Percentiles rank a stretch among this genome's conserved stretches.
These are phyloP conservation scores for Megalurothrips usitatus DNA, from an alignment of 2,888 invertebrate species.

Conservation along the genomic window DNA sequence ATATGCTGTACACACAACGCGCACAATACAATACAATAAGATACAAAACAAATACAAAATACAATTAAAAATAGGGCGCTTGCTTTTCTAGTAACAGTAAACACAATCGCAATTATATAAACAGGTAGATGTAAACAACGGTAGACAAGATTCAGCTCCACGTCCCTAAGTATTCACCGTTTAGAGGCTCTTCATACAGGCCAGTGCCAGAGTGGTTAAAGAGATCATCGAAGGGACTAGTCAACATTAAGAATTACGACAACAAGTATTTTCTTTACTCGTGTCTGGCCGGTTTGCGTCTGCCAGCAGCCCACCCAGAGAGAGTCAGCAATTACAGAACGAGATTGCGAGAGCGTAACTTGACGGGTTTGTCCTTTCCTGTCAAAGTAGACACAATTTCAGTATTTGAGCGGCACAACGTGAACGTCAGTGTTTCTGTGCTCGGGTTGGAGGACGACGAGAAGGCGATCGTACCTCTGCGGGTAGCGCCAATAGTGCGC, in stretches of 20 bases:
- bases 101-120: too few relatives aligned
- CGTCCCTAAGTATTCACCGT: background rate
- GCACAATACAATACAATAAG: too few relatives aligned
- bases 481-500: background rate
- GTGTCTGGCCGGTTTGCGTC: background rate
- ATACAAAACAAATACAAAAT: too few relatives aligned
- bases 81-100: too few relatives aligned
- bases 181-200: background rate
- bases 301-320: background rate
- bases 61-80: too few relatives aligned
- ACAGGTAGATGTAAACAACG: too few relatives aligned
- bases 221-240: background rate
- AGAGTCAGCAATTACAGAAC: background rate
- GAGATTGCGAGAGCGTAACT: background rate
- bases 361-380: background rate
- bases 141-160: background rate
- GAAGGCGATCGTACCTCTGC: background rate
- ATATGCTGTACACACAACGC: too few relatives aligned
- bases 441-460: background rate
- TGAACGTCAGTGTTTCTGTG: background rate
- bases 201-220: background rate
- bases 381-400: background rate
- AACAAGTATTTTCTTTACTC: constrained; percentile 1
- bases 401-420: background rate
- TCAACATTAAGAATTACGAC: background rate